Evolutionary conservation across 2,113 vertebrate species (phyloP).

Genomic region (Pica pica): DNA sequence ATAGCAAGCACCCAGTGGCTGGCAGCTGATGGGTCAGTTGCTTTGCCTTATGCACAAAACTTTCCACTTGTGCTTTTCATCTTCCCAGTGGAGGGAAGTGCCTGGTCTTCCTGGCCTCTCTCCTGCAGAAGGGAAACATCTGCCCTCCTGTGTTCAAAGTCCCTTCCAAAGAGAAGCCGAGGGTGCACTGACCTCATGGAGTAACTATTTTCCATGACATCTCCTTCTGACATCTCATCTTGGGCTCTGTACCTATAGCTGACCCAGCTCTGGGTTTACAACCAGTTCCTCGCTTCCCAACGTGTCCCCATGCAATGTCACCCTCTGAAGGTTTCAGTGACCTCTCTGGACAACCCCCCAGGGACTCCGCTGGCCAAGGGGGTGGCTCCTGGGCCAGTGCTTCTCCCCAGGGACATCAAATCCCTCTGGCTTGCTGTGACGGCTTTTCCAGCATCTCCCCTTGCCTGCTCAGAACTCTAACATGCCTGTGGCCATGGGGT

Average conservation of each 20-base stretch:
- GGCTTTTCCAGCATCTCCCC: background rate
- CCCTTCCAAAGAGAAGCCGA: conserved; percentile 2
- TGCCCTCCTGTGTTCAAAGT: conserved; percentile 50
- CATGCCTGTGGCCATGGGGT: fast-evolving
- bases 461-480: background rate
- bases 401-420: background rate
- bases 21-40: background rate
- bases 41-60: background rate
- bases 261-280: background rate
- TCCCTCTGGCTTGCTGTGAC: background rate
- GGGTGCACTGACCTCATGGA: conserved; percentile 29
- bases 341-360: background rate
- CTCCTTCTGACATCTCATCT: background rate
- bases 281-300: background rate
- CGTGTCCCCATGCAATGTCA: fast-evolving
- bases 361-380: background rate
- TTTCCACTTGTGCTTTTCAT: background rate
- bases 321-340: background rate
- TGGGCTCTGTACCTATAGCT: background rate
- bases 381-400: background rate
- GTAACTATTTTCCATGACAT: conserved; percentile 43
- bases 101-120: conserved; percentile 16
- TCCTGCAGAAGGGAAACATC: background rate
- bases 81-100: background rate
- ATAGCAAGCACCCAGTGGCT: background rate